Base-by-base conservation (phyloP, 1,140 invertebrate genomes). In the Pinna nobilis region DNA sequence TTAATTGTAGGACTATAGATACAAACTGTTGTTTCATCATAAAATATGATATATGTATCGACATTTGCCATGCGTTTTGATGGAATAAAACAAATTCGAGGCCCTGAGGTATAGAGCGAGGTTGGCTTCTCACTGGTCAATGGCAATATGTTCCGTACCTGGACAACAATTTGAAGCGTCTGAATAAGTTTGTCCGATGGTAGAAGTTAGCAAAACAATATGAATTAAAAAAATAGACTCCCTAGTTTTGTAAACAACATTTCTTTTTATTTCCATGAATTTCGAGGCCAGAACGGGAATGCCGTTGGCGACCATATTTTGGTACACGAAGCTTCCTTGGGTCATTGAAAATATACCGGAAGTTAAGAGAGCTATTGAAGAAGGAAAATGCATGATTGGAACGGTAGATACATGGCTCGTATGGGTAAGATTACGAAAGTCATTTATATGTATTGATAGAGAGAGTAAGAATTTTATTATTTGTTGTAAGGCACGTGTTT, bases 311-410 rank as follows among this genome's bases (percentile, higher is more conserved):
- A 37, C 59, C 1, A 28, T 44, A 15, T 63, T 63, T 44, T 63
- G 35, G 1, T 44, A 63, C 39, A 63, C 59, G 1, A 63, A 63
- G 44, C 18, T 63, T 41, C 59, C 59, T 18, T 63, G 59, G 59
- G n/a, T 63, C 1, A 20, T 63, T 25, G 44, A 39, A 11, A 63
- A 63, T 28, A 35, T 41, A 5, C 59, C 59, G 20, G 37, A 37
- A 11, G 59, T 63, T 1, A 39, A 28, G 15, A 25, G 30, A 63
- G 59, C 59, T 23, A 39, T 63, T 13, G 37, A 63, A 7, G 59
- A 63, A 6, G 39, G 39, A 39, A 63, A 23, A 2, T 63, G 35
- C 18, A 11, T 23, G n/a, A n/a, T 63, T 25, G 59, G 59, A 7
- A 41, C 59, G 18, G 23, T 63, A 15, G 37, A 63, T 25, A 63